Percentiles rank a stretch among this genome's conserved stretches.
Evolutionary conservation across 2,888 invertebrate species (phyloP).

Genomic region (Melinaea menophilus): DNA sequence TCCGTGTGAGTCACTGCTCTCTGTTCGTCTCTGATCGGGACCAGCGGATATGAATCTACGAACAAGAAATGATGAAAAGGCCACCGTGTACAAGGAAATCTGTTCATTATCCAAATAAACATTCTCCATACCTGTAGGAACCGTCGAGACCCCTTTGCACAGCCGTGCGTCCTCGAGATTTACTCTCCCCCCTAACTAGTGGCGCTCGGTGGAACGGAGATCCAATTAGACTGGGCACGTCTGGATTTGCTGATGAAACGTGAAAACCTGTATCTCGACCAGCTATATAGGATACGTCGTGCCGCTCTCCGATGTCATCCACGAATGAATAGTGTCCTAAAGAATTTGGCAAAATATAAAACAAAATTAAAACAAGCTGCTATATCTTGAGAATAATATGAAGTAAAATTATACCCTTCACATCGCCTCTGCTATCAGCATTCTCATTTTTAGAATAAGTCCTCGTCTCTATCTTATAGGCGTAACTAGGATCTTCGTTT

Average conservation of each 20-base stretch:
- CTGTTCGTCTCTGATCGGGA: slow-evolving; percentile 86
- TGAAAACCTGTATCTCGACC: slow-evolving; percentile 87
- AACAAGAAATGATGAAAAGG: not conserved
- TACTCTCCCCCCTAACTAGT: slow-evolving; percentile 79
- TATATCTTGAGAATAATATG: not conserved
- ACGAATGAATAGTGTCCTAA: slow-evolving; percentile 83
- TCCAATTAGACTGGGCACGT: slow-evolving; percentile 81
- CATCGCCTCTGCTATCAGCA: slow-evolving; percentile 79
- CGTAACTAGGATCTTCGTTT: slow-evolving; percentile 86
- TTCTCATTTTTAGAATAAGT: slow-evolving; percentile 83
- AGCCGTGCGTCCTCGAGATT: slow-evolving; percentile 83
- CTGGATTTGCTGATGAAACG: slow-evolving; percentile 82
- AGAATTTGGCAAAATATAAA: too few species aligned
- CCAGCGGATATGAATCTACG: slow-evolving; percentile 84
- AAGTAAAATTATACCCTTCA: slow-evolving; percentile 67
- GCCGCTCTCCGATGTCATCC: slow-evolving; percentile 86
- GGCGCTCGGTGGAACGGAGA: slow-evolving; percentile 82
- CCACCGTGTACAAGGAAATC: not conserved
- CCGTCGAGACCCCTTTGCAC: slow-evolving; percentile 85
- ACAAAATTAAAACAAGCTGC: not conserved
- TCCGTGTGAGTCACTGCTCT: slow-evolving; percentile 84
- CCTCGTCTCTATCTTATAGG: slow-evolving; percentile 82
- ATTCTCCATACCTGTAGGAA: slow-evolving; percentile 77
- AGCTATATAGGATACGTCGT: slow-evolving; percentile 86
- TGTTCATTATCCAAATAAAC: too few species aligned